A percentile compares a stretch with the other conserved stretches of the same genome.
Conservation (phyloP, 2,888 invertebrate species). For the Phyllotreta striolata region DNA sequence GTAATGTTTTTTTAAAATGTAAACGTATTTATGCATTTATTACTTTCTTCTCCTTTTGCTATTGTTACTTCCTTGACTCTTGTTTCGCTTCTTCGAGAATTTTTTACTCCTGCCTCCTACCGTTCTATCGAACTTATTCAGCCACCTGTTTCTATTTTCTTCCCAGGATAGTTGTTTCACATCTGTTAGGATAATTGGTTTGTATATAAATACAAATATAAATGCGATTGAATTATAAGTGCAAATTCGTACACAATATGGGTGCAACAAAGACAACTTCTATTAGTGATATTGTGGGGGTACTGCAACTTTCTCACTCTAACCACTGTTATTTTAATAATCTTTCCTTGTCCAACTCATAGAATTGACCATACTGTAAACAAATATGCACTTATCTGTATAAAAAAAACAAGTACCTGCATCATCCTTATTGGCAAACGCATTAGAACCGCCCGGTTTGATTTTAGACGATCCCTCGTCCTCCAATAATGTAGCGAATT, state of each 20-base stretch:
- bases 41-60: conserved; percentile 38
- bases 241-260: too few relatives aligned
- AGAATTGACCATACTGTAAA: too few relatives aligned
- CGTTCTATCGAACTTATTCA: conserved; percentile 65
- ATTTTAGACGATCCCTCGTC: conserved; percentile 73
- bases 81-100: conserved; percentile 37
- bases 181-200: conserved; percentile 49
- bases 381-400: too few relatives aligned
- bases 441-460: conserved; percentile 72
- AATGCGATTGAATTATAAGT: background rate
- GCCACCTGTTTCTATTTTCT: conserved; percentile 71
- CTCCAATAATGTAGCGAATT: conserved; percentile 88
- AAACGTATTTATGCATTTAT: too few relatives aligned
- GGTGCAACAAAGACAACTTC: too few relatives aligned
- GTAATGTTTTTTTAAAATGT: too few relatives aligned
- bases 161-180: conserved; percentile 85
- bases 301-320: too few relatives aligned
- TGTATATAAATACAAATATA: background rate
- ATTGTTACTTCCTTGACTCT: conserved; percentile 38
- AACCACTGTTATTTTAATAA: too few relatives aligned
- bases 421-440: conserved; percentile 78
- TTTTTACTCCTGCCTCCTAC: conserved; percentile 41
- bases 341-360: too few relatives aligned
- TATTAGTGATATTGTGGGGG: too few relatives aligned
- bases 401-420: conserved; percentile 68